Base-by-base conservation (phyloP, 2,797 vertebrate genomes). In the Serranus cabrilla region DNA sequence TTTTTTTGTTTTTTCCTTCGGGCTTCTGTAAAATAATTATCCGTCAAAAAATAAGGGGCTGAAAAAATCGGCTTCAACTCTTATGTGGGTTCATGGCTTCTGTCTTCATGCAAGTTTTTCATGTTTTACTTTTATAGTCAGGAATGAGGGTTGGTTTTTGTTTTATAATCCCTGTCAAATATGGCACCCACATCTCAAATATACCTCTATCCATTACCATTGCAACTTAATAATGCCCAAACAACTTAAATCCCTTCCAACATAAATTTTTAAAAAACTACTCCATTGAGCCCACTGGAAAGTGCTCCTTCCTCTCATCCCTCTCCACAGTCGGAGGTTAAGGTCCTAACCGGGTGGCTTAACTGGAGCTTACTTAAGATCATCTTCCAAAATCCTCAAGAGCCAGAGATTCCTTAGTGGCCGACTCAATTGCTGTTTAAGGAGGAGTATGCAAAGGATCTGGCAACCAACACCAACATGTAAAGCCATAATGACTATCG, bases 401-500 rank as follows among this genome's bases (percentile, higher is more conserved):
- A 64, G 70, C 55, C 51, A 46, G 16, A 63, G 69, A 52, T 39
- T 8, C 46, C 23, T 52, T 16, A 52, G 45, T 31, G 55, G 43
- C n/a, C n/a, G 1, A 34, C 56, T 61, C 34, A 51, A 52, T 16
- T 6, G 45, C 52, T 37, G 46, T 56, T 54, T 61, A 52, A 65
- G 67, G 55, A 63, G 42, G 34, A 39, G 50, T 75, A 57, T 51
- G 71, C 55, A 82, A 73, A 80, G 55, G 42, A 82, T 13, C 59
- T 75, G 72, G 78, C 76, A 82, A 73, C 61, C 64, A 34, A 18
- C 42, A 63, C 37, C 73, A 54, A 87, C 77, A 83, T 58, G 58
- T 73, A 56, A 71, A 62, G 74, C 76, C 69, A 75, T 90, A 85
- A 89, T 85, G 81, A 84, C 57, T 78, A 74, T 89, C 56, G 62